These are phyloP conservation scores for Microdon myrmicae DNA, from an alignment of 2,888 invertebrate species.

Conservation along the genomic window DNA sequence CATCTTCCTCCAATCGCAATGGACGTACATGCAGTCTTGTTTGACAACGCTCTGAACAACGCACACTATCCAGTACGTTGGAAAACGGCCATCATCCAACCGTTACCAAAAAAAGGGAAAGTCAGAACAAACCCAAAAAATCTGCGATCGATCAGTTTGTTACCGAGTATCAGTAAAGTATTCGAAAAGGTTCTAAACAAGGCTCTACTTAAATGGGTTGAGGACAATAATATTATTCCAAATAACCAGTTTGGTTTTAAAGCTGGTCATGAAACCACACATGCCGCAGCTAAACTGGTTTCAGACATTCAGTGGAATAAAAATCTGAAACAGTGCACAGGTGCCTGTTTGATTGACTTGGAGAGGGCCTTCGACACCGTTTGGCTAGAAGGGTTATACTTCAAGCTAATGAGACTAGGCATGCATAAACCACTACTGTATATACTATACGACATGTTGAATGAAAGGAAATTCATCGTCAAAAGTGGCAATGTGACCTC, in stretches of 20 bases:
- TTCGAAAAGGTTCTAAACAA: constrained; percentile 1
- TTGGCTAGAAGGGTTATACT: constrained; percentile 1
- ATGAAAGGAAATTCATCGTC: not conserved
- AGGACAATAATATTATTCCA: constrained; percentile 3
- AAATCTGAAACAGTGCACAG: constrained; percentile 6
- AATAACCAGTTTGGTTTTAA: constrained; percentile 8
- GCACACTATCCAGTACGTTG: constrained; percentile 2
- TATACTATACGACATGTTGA: not conserved
- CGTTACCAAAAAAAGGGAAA: not conserved
- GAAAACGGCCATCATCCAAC: not conserved
- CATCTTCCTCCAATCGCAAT: constrained; percentile 3
- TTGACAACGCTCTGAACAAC: constrained; percentile 1
- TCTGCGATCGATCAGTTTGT: constrained; percentile 1
- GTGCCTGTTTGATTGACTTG: constrained; percentile 6
- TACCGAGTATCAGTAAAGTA: constrained; percentile 4
- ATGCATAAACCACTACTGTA: constrained; percentile 1
- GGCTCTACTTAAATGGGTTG: constrained; percentile 1
- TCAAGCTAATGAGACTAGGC: not conserved
- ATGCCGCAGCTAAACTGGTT: constrained; percentile 6
- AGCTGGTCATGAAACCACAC: constrained; percentile 1
- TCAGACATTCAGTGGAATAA: constrained; percentile 8
- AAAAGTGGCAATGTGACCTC: constrained; percentile 3
- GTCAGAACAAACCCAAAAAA: not conserved
- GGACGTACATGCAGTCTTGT: not conserved
- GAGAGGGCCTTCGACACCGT: constrained; percentile 6